Evolutionary conservation across 2,888 invertebrate species (phyloP).

Genomic region (Agrotis exclamationis): DNA sequence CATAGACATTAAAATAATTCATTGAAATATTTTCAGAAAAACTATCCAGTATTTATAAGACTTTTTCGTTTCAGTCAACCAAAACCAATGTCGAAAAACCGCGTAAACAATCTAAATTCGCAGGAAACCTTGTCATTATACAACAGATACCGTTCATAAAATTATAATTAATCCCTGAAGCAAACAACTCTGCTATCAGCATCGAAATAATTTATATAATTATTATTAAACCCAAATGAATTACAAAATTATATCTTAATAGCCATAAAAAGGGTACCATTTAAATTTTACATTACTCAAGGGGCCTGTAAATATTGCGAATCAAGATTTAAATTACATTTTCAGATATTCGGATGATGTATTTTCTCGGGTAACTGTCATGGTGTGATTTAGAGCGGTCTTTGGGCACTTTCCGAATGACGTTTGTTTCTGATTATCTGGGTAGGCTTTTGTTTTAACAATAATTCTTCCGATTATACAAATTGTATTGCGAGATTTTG

Average conservation of each 20-base stretch:
- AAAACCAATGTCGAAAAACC: background rate
- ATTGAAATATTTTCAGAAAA: background rate
- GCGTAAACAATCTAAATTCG: background rate
- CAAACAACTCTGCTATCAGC: constrained; percentile 24
- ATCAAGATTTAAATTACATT: constrained; percentile 73
- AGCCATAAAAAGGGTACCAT: constrained; percentile 62
- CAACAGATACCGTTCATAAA: background rate
- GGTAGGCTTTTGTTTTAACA: constrained; percentile 12
- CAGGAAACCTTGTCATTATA: background rate
- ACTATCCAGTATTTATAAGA: background rate
- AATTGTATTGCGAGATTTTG: too few relatives aligned
- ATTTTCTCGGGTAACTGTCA: constrained; percentile 56
- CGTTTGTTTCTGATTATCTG: constrained; percentile 43
- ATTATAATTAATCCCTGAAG: constrained; percentile 43
- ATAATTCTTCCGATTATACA: too few relatives aligned
- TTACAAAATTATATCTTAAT: constrained; percentile 63
- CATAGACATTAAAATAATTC: background rate
- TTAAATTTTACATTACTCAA: constrained; percentile 64
- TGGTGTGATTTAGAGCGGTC: constrained; percentile 64
- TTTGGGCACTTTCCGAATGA: constrained; percentile 52
- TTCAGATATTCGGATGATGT: constrained; percentile 65
- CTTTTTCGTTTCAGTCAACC: background rate
- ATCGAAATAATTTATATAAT: constrained; percentile 52
- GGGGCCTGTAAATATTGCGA: constrained; percentile 69
- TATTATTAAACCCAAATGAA: constrained; percentile 57